Conservation (phyloP, 2,113 vertebrate species). For the Thamnophis sirtalis region DNA sequence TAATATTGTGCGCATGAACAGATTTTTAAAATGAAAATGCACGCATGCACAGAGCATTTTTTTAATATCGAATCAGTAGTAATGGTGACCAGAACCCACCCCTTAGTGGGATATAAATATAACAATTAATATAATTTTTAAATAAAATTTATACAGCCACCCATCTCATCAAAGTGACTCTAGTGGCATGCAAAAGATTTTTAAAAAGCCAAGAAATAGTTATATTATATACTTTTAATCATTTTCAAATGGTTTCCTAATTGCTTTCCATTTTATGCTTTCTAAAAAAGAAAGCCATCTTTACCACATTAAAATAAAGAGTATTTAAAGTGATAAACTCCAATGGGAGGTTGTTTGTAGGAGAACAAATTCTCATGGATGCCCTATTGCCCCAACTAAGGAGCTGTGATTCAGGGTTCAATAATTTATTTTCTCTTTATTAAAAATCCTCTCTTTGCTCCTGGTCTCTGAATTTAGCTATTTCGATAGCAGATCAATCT, state of each 20-base stretch:
- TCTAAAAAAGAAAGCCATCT: too few species aligned
- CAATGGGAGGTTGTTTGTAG: neutral
- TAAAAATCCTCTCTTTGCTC: neutral
- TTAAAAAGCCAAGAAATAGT: neutral
- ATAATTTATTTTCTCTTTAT: neutral
- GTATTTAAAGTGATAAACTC: neutral
- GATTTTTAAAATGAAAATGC: too few species aligned
- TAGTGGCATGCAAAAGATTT: neutral
- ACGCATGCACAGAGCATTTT: too few species aligned
- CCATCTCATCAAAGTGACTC: neutral
- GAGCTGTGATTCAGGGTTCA: neutral
- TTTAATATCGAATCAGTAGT: too few species aligned
- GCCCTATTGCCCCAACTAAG: neutral
- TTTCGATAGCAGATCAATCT: rapidly evolving
- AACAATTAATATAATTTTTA: neutral
- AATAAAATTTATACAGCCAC: neutral
- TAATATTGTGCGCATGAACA: too few species aligned
- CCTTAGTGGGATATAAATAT: neutral
- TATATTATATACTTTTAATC: neutral
- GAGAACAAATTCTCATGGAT: neutral
- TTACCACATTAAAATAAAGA: neutral
- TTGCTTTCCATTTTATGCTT: neutral
- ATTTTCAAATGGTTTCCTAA: neutral
- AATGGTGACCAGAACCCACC: too few species aligned
- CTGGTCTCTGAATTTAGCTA: rapidly evolving